Evolutionary conservation across 1,140 invertebrate genomes (phyloP), one percentile per base, ranked within the genome.

Genomic region (Bradynema listronoti): DNA sequence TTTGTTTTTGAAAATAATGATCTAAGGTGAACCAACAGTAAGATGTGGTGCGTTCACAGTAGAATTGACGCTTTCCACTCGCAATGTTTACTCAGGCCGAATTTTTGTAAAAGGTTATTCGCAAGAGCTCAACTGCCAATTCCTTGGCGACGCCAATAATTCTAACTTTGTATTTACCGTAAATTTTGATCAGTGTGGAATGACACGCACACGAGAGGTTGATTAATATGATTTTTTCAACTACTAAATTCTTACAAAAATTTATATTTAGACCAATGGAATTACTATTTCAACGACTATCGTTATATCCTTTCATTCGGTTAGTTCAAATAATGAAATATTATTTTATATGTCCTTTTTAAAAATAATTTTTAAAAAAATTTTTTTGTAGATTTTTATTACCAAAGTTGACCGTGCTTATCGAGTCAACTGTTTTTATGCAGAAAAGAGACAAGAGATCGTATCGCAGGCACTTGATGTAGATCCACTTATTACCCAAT

Each of bases 321-420:
- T 76, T 47, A 30, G 34, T 42, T 24, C 19, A 16, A 9, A 1
- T 11, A n/a, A 25, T 55, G 16, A 14, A 0, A 19, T 2, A 4
- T 14, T 9, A 29, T 16, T 24, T 5, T 41, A 63, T 54, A 11
- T 61, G 43, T 27, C 11, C 11, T n/a, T n/a, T n/a, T n/a, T n/a
- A n/a, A n/a, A n/a, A n/a, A n/a, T 54, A 33, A 36, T 54, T n/a
- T 5, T 43, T 33, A 9, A 43, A 0, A 33, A 14, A 5, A 19
- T 19, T 24, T 14, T 1, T 25, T 45, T 64, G 52, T 43, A 73
- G 71, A 75, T 76, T 33, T 78, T 76, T 52, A 73, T 76, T 16
- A 76, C 73, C 6, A 76, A 76, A 72, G 52, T 66, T 11, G 73
- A 76, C 52, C 64, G 73, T 29, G 76, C 73, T 24, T 76, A 75